Evolutionary conservation across 2,888 invertebrate species (phyloP), one percentile per base, ranked within the genome.

Genomic region (Lordiphosa andalusiaca): DNA sequence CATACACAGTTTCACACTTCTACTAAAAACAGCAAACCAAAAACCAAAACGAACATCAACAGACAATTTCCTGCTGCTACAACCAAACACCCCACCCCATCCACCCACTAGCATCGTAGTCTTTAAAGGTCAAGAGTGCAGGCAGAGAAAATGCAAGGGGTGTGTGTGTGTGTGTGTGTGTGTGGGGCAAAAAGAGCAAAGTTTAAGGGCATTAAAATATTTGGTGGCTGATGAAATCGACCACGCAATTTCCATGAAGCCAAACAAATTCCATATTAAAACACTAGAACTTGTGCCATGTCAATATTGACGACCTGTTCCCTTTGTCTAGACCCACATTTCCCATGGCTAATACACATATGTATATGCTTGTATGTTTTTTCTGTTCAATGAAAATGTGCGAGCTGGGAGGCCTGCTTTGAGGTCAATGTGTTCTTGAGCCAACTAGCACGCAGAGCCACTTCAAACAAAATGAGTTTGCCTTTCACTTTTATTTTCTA

Each of bases 111-210:
- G 47, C 54, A 50, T 58, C 60, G 51, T 55, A 71, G 50, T 55
- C 59, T 72, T 84, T 75, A 81, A 81, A 81, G 85, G 80, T 84
- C 85, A 80, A 80, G 81, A 84, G 80, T 84, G 83, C 83, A 75
- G 69, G 64, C 57, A 47, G 62, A 13, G 39, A 39, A 10, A 42
- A 38, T 21, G 40, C 37, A 51, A 44, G 19, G 35, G 39, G 56
- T 16, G 1, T 19, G 48, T 39, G n/a, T n/a, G 25, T 53, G 49
- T 21, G 50, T 13, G 39, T 50, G 36, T 23, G 25, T 37, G 44
- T 40, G 37, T 46, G 46, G 57, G 67, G 58, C 25, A 25, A 6
- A 80, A 80, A 80, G 82, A 80, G 84, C 78, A 80, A 84, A 80
- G 78, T 80, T 80, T 84, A 80, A 84, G 80, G 70, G 72, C 83